Evolutionary conservation across 2,113 vertebrate species (phyloP).

Genomic region (Ovis aries): ARS-UI_Ramb_v3.0 NC_056069.1:53970001-53970500

Average conservation of each 20-base stretch:
- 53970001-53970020: neutral
- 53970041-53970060: fast-evolving
- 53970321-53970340: neutral
- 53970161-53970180: neutral
- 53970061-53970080: neutral
- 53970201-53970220: neutral
- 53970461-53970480: neutral
- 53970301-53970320: neutral
- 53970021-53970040: fast-evolving
- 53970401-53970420: neutral
- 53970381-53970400: neutral
- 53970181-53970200: neutral
- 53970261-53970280: neutral
- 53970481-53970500: neutral
- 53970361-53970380: neutral
- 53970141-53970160: neutral
- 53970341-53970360: neutral
- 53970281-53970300: neutral
- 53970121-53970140: neutral
- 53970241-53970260: neutral
- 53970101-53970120: neutral
- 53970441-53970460: neutral
- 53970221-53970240: neutral
- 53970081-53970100: neutral
- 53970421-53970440: neutral